Evolutionary conservation across 2,113 vertebrate genomes (phyloP).

Genomic region (Astur gentilis): DNA sequence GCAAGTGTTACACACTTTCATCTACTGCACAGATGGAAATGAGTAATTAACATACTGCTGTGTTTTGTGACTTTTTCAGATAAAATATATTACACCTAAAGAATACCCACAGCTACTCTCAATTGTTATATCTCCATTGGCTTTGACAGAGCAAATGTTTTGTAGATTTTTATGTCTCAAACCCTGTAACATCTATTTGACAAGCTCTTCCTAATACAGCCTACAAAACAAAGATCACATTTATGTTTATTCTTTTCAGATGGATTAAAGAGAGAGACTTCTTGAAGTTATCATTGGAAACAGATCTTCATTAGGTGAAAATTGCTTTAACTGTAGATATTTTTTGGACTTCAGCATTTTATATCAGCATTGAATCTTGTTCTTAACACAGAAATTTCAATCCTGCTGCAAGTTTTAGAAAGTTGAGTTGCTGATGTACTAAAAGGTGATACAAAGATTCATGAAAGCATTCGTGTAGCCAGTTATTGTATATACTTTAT

Average conservation of each 20-base stretch:
- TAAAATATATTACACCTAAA: background rate
- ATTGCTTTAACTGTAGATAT: background rate
- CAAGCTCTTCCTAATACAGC: background rate
- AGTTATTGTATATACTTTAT: background rate
- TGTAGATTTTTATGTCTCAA: background rate
- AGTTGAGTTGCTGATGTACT: background rate
- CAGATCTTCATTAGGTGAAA: background rate
- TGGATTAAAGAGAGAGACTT: background rate
- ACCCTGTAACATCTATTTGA: background rate
- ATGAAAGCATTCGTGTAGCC: background rate
- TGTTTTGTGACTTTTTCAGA: background rate
- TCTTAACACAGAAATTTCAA: background rate
- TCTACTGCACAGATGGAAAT: background rate
- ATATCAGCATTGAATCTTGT: background rate
- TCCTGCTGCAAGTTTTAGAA: background rate
- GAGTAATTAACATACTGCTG: background rate
- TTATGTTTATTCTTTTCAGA: background rate
- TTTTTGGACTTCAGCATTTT: background rate
- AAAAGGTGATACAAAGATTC: background rate
- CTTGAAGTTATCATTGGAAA: background rate
- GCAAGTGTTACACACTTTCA: background rate
- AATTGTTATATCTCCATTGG: background rate
- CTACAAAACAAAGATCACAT: background rate
- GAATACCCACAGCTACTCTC: background rate
- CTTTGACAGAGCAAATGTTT: background rate